Base-by-base conservation (phyloP, 2,888 invertebrate genomes). In the Bursaphelenchus okinawaensis region DNA sequence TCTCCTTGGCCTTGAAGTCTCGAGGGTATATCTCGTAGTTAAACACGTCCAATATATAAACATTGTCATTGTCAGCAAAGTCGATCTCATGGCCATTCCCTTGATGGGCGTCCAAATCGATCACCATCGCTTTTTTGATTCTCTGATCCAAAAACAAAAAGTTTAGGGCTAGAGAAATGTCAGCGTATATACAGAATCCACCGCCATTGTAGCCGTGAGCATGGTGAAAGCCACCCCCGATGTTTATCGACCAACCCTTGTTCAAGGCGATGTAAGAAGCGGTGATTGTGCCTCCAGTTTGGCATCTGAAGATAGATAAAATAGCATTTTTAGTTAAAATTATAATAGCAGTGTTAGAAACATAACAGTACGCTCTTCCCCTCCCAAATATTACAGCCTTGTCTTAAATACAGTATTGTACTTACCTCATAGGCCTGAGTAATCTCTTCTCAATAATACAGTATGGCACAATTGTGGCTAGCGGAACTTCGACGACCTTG, bases 71-170 rank as follows among this genome's bases (percentile, higher is more conserved):
- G 57, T 87, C 86, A 64, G 88, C 86, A 82, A 92, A 92, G 83
- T 93, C 92, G 16, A 88, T 87, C 79, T 90, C 89, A 83, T 92
- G 90, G 0, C 92, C 92, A 83, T 93, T 93, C 0, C 92, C 92
- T 87, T 93, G 92, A 85, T 93, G 93, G 3, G 92, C 92, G 85
- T 93, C 92, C 80, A 93, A 86, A 84, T 93, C 93, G 7, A 93
- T 87, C 77, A 93, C 91, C 90, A 93, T 90, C 55, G 84, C 85
- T 31, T 80, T 83, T 70, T 62, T 55, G 27, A 80, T 78, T 54
- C 83, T 82, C 1, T 86, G 82, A 56, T 77, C 75, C 23, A 86
- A 84, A 70, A 90, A 86, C 12, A 91, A 84, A 80, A 88, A 89
- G 65, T 87, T 86, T 54, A 92, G 87, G 9, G 91, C 85, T 72